These are phyloP conservation scores for Cercopithecus mitis DNA, from an alignment of 2,797 vertebrate species.

Conservation along the genomic window DNA sequence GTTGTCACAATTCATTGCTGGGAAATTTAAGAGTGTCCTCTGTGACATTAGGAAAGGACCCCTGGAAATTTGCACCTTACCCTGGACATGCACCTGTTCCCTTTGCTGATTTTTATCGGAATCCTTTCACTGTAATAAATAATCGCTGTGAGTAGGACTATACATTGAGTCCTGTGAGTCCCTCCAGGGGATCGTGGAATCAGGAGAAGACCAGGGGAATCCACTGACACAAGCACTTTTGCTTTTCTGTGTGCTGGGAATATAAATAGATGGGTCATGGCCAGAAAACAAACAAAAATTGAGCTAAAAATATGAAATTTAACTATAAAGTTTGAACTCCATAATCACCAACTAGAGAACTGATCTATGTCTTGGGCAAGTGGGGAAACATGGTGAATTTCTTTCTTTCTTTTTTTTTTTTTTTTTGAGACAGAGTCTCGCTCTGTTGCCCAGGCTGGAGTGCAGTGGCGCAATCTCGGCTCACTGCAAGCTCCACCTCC, in stretches of 20 bases:
- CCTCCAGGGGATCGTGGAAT: background rate
- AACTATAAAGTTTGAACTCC: background rate
- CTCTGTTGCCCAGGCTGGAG: too few species aligned
- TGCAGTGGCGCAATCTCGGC: too few species aligned
- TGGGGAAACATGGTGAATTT: background rate
- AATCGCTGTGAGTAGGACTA: background rate
- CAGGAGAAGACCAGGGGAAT: rapidly evolving
- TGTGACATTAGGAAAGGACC: background rate
- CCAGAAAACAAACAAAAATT: background rate
- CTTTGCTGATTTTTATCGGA: background rate
- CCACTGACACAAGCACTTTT: background rate
- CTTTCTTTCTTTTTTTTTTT: background rate
- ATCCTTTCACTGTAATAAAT: background rate
- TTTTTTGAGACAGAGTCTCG: too few species aligned
- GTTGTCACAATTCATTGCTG: background rate
- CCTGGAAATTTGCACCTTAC: background rate
- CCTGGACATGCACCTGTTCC: background rate
- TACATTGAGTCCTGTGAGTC: background rate
- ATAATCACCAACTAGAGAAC: background rate
- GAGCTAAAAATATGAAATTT: background rate
- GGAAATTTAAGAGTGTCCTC: background rate
- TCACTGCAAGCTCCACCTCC: too few species aligned
- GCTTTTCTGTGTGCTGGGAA: background rate
- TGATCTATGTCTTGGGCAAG: background rate
- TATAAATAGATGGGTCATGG: background rate